phyloP scores from a whole-genome alignment of 2,888 invertebrate genomes.

The Aquatica leii region DNA sequence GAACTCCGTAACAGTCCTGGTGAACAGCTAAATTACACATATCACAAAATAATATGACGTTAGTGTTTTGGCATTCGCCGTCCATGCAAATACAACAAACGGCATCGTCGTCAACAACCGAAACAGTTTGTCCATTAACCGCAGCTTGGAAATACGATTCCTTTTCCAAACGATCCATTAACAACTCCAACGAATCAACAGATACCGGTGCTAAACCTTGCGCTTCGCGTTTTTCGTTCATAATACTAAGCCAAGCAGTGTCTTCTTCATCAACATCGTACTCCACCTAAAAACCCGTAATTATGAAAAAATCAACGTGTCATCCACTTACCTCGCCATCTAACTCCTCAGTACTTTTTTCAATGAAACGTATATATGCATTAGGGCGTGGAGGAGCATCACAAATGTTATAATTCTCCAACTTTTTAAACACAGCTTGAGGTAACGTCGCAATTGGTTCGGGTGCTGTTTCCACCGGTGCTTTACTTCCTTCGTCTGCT shows the following conservation, averaged over 20 bases:
- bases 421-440: conserved; percentile 73
- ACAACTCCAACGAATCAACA: conserved; percentile 89
- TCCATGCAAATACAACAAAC: conserved; percentile 99
- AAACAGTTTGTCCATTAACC: conserved; percentile 73
- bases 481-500: conserved; percentile 57
- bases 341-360: conserved; percentile 91
- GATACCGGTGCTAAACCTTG: conserved; percentile 79
- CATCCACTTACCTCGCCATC: conserved; percentile 75
- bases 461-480: conserved; percentile 53
- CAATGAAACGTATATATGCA: conserved; percentile 93
- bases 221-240: conserved; percentile 83
- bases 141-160: conserved; percentile 93
- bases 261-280: conserved; percentile 99
- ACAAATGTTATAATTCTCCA: conserved; percentile 80
- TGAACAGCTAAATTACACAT: conserved; percentile 99
- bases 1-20: conserved; percentile 97
- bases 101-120: conserved; percentile 95
- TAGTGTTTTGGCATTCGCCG: conserved; percentile 98
- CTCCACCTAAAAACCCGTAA: conserved; percentile 67
- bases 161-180: conserved; percentile 98
- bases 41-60: conserved; percentile 98
- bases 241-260: conserved; percentile 89
- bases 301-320: background rate
- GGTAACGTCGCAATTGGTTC: conserved; percentile 68
- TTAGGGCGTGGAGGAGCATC: conserved; percentile 87